Evolutionary conservation across 2,113 vertebrate species (phyloP).

Genomic region (Alosa alosa): DNA sequence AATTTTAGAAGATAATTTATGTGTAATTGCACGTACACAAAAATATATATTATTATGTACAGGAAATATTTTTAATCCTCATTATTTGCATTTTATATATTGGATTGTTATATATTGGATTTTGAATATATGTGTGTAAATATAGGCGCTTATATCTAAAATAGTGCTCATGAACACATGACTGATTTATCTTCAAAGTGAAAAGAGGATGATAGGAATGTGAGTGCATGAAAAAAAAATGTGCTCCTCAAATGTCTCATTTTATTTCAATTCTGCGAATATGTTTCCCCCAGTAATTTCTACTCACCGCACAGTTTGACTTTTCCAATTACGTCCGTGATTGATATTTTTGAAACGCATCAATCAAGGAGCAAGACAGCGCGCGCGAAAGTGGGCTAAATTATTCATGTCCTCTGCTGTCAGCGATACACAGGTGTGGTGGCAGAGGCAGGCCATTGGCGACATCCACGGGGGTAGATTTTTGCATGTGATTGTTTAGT

Average conservation of each 20-base stretch:
- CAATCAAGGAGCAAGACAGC: not conserved
- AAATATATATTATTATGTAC: not conserved
- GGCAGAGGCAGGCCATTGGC: not conserved
- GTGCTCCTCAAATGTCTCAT: not conserved
- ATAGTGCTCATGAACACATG: not conserved
- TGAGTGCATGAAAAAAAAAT: not conserved
- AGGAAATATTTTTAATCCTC: not conserved
- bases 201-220: not conserved
- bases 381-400: not conserved
- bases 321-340: conserved; percentile 12
- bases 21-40: not conserved
- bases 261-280: not conserved
- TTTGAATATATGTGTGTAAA: not conserved
- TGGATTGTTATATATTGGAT: not conserved
- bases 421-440: not conserved
- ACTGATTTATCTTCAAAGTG: not conserved
- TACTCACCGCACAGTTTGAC: conserved; percentile 8
- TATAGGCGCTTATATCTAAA: not conserved
- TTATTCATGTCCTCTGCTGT: not conserved
- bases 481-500: conserved; percentile 12
- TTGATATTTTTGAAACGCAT: conserved; percentile 13
- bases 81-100: not conserved
- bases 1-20: not conserved
- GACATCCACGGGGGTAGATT: not conserved
- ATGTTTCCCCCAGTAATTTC: conserved; percentile 2